A percentile compares a stretch with the other conserved stretches of the same genome.
phyloP scores from a whole-genome alignment of 2,113 vertebrate genomes.

The Hippocampus comes region DNA sequence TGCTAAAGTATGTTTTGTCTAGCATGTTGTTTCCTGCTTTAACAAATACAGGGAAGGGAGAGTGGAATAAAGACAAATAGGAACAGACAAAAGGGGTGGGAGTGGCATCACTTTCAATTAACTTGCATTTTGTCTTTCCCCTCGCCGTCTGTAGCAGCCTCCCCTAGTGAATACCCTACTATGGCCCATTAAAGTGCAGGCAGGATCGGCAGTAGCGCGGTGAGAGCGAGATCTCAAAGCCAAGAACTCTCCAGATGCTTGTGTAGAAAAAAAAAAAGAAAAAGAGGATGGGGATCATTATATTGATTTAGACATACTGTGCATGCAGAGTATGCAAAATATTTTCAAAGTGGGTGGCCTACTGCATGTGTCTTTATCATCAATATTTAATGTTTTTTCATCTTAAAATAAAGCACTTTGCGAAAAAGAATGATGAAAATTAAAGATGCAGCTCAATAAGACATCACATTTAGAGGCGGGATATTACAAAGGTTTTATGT shows the following conservation, averaged over 20 bases:
- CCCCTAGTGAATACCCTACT: constrained; percentile 13
- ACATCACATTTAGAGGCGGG: neutral
- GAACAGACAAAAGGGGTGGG: neutral
- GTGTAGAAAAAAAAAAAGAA: constrained; percentile 27
- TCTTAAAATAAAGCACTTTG: neutral
- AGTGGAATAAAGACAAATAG: neutral
- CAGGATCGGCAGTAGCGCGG: constrained; percentile 17
- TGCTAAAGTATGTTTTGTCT: neutral
- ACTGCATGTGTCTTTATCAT: neutral
- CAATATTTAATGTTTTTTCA: neutral
- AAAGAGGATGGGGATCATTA: neutral
- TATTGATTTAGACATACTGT: constrained; percentile 30
- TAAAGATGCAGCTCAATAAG: neutral
- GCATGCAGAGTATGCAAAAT: constrained; percentile 4
- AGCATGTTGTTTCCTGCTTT: neutral
- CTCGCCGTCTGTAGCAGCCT: constrained; percentile 4
- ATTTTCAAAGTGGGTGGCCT: neutral
- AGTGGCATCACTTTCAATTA: neutral
- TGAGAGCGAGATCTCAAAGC: constrained; percentile 40
- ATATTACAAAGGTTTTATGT: neutral
- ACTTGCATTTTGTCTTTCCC: neutral
- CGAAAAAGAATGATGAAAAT: neutral
- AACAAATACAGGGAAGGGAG: neutral
- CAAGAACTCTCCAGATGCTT: constrained; percentile 21
- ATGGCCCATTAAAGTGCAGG: neutral